A percentile compares a stretch with the other conserved stretches of the same genome.
phyloP scores from a whole-genome alignment of 2,113 vertebrate genomes.

The Triplophysa tibetana region DNA sequence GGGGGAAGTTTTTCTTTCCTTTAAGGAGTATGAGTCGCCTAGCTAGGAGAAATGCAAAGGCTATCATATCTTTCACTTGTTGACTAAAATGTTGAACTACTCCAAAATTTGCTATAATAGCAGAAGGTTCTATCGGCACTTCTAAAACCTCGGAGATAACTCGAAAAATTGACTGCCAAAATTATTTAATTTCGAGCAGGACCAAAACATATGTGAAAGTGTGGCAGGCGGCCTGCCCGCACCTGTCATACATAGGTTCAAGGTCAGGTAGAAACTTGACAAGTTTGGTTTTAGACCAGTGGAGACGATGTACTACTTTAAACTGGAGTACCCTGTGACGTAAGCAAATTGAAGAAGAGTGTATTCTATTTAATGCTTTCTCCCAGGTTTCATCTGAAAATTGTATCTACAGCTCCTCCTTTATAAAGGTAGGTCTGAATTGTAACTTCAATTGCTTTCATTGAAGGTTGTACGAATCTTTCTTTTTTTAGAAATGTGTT shows the following conservation, averaged over 20 bases:
- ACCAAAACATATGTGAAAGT: conserved; percentile 18
- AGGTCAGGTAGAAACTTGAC: background rate
- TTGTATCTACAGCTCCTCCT: background rate
- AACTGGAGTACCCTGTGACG: conserved; percentile 24
- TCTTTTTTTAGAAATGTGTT: too few relatives aligned
- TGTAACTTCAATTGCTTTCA: too few relatives aligned
- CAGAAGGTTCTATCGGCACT: background rate
- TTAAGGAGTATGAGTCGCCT: too few relatives aligned
- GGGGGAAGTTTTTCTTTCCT: too few relatives aligned
- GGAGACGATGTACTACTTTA: conserved; percentile 23
- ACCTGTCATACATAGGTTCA: conserved; percentile 8
- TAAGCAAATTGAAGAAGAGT: conserved; percentile 15
- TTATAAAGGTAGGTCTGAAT: too few relatives aligned
- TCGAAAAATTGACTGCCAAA: conserved; percentile 17
- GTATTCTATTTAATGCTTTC: background rate
- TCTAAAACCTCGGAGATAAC: background rate
- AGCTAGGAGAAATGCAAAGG: too few relatives aligned
- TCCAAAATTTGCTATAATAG: conserved; percentile 11
- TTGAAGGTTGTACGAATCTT: too few relatives aligned
- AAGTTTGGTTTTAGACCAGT: conserved; percentile 25
- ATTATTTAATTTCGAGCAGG: too few relatives aligned
- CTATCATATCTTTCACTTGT: too few relatives aligned
- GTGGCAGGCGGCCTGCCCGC: background rate
- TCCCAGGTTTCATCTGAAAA: background rate
- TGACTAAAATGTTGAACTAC: background rate